A percentile compares a stretch with the other conserved stretches of the same genome.
These are phyloP conservation scores for Strigops habroptila DNA, from an alignment of 2,113 vertebrate genomes.

Conservation along the genomic window DNA sequence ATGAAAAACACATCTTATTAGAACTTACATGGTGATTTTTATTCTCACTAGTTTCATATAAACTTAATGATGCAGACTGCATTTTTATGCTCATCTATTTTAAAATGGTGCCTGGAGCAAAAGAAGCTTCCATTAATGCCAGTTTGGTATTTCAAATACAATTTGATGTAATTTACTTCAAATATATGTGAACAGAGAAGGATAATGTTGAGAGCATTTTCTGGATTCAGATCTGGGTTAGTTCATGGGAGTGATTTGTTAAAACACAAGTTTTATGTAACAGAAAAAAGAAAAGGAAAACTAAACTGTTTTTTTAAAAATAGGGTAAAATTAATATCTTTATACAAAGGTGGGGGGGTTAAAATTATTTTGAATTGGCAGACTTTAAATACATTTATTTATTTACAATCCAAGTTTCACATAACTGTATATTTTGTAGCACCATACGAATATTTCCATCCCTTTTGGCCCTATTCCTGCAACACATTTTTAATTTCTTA, in stretches of 20 bases:
- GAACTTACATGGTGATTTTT: constrained; percentile 88
- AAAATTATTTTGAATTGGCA: neutral
- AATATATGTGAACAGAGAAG: constrained; percentile 82
- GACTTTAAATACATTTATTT: neutral
- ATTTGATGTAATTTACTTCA: constrained; percentile 87
- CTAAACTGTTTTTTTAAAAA: constrained; percentile 15
- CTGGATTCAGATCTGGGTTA: constrained; percentile 73
- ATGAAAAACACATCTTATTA: constrained; percentile 89
- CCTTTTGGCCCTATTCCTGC: neutral
- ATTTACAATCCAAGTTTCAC: neutral
- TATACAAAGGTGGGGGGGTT: neutral
- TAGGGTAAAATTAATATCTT: neutral
- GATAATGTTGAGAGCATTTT: constrained; percentile 76
- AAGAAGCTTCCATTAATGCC: constrained; percentile 84
- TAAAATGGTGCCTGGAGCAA: constrained; percentile 86
- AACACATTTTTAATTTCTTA: neutral
- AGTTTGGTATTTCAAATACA: constrained; percentile 88
- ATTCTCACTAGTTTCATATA: constrained; percentile 87
- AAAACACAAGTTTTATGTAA: constrained; percentile 63
- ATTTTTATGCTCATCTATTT: constrained; percentile 88
- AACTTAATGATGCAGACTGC: constrained; percentile 88
- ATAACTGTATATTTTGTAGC: neutral
- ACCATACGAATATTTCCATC: neutral
- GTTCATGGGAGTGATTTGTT: constrained; percentile 72
- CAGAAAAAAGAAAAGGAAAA: neutral